Percentiles rank a stretch among this genome's conserved stretches.
Evolutionary conservation across 2,888 invertebrate genomes (phyloP).

Genomic region (Melieria crassipennis): DNA sequence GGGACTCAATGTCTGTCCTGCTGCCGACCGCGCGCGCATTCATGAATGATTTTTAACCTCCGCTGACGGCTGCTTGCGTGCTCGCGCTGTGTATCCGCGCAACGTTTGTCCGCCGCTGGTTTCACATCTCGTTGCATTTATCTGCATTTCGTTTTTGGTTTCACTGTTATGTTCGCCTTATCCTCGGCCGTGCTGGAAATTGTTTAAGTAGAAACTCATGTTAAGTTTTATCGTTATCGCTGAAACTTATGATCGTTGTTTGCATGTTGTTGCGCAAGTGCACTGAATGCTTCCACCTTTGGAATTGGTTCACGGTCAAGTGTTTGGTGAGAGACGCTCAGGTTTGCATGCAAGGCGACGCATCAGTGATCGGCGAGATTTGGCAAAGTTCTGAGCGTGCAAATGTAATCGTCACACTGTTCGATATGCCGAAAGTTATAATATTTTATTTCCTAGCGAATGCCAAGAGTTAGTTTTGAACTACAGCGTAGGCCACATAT

Average conservation of each 20-base stretch:
- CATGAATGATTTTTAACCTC: slow-evolving; percentile 13
- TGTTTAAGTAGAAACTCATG: slow-evolving; percentile 60
- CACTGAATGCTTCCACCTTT: slow-evolving; percentile 10
- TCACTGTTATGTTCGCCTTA: slow-evolving; percentile 3
- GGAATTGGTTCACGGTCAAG: slow-evolving; percentile 12
- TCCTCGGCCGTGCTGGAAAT: slow-evolving; percentile 39
- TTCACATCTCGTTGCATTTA: background rate
- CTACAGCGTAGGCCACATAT: too few species aligned
- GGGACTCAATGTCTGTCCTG: background rate
- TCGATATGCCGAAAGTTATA: too few species aligned
- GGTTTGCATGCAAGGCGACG: too few species aligned
- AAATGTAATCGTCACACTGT: too few species aligned
- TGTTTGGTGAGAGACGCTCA: background rate
- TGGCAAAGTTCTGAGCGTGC: too few species aligned
- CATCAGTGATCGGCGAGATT: too few species aligned
- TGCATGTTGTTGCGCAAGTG: slow-evolving; percentile 44
- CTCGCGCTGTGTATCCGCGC: slow-evolving; percentile 5
- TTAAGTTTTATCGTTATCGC: slow-evolving; percentile 58
- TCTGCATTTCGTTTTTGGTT: slow-evolving; percentile 13
- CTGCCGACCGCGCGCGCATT: background rate
- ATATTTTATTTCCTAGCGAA: too few species aligned
- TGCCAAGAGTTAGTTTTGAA: too few species aligned
- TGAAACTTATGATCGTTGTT: slow-evolving; percentile 57
- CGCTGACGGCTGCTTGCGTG: slow-evolving; percentile 4
- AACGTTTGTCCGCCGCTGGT: background rate